These are phyloP conservation scores for Gari tellinella DNA, from an alignment of 2,888 invertebrate species.

Conservation along the genomic window DNA sequence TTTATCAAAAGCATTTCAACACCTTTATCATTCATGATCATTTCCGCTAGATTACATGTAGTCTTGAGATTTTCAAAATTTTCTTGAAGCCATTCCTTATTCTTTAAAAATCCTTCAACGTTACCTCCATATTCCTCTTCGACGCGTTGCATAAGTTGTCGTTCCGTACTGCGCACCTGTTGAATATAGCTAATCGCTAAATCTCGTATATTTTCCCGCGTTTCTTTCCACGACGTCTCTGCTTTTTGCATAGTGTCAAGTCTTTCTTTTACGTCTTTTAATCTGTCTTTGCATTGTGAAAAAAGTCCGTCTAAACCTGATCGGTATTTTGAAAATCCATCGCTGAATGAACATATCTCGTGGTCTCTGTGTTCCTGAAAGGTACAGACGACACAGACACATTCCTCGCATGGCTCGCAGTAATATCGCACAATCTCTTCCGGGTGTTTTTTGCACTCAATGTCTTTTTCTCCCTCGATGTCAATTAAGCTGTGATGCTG, in stretches of 20 bases:
- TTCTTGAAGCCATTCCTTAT: slow-evolving; percentile 77
- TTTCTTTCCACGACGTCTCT: slow-evolving; percentile 78
- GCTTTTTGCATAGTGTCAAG: slow-evolving; percentile 79
- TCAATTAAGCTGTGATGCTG: slow-evolving; percentile 82
- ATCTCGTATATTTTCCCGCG: slow-evolving; percentile 81
- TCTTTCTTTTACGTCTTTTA: slow-evolving; percentile 71
- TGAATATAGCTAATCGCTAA: slow-evolving; percentile 79
- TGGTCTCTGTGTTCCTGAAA: slow-evolving; percentile 84
- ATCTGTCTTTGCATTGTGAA: slow-evolving; percentile 69
- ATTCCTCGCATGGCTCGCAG: slow-evolving; percentile 83
- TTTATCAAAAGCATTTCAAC: slow-evolving; percentile 83
- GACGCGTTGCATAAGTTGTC: slow-evolving; percentile 77
- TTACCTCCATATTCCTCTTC: slow-evolving; percentile 78
- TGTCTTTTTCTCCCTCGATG: slow-evolving; percentile 82
- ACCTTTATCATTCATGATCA: slow-evolving; percentile 81
- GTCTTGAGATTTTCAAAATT: slow-evolving; percentile 78
- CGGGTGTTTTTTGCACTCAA: slow-evolving; percentile 81
- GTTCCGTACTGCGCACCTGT: slow-evolving; percentile 60
- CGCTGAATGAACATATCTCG: slow-evolving; percentile 82
- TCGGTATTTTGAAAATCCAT: slow-evolving; percentile 80
- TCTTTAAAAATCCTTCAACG: slow-evolving; percentile 74
- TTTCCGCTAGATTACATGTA: slow-evolving; percentile 79
- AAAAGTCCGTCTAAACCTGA: slow-evolving; percentile 70
- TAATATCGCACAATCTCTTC: slow-evolving; percentile 83
- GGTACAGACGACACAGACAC: slow-evolving; percentile 83